These are phyloP conservation scores for Atherinosoma microstoma DNA, from an alignment of 2,797 vertebrate genomes.

Conservation along the genomic window DNA sequence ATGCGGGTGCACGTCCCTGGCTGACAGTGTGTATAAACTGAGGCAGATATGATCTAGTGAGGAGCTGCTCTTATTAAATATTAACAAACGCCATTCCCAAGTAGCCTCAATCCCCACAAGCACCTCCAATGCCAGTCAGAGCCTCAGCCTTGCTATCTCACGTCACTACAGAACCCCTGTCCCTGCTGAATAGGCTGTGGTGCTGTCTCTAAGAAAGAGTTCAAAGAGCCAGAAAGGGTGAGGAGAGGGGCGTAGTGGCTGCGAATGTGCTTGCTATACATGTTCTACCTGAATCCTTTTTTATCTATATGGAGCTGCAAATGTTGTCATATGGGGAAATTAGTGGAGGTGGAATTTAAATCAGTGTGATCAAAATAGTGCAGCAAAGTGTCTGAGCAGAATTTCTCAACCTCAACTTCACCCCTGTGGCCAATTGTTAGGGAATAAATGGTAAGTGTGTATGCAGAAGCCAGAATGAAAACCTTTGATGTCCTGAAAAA, in stretches of 20 bases:
- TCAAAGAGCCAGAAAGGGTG: conserved; percentile 77
- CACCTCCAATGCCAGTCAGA: conserved; percentile 74
- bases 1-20: conserved; percentile 74
- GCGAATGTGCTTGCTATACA: conserved; percentile 71
- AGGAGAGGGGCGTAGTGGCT: conserved; percentile 44
- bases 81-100: conserved; percentile 84
- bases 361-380: conserved; percentile 67
- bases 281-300: conserved; percentile 68
- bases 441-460: conserved; percentile 61
- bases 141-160: conserved; percentile 72
- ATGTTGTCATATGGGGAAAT: conserved; percentile 70
- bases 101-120: conserved; percentile 81
- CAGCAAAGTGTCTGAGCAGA: conserved; percentile 66
- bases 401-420: conserved; percentile 68
- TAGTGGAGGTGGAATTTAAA: conserved; percentile 75
- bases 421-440: conserved; percentile 65
- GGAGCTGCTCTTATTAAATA: conserved; percentile 86
- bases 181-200: conserved; percentile 77
- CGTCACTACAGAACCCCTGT: conserved; percentile 73
- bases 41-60: conserved; percentile 82
- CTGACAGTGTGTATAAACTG: conserved; percentile 80
- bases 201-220: conserved; percentile 75
- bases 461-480: conserved; percentile 41
- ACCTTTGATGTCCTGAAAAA: conserved; percentile 73
- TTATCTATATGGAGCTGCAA: conserved; percentile 72